A percentile compares a stretch with the other conserved stretches of the same genome.
Conservation (phyloP, 2,797 vertebrate species). For the Parambassis ranga region DNA sequence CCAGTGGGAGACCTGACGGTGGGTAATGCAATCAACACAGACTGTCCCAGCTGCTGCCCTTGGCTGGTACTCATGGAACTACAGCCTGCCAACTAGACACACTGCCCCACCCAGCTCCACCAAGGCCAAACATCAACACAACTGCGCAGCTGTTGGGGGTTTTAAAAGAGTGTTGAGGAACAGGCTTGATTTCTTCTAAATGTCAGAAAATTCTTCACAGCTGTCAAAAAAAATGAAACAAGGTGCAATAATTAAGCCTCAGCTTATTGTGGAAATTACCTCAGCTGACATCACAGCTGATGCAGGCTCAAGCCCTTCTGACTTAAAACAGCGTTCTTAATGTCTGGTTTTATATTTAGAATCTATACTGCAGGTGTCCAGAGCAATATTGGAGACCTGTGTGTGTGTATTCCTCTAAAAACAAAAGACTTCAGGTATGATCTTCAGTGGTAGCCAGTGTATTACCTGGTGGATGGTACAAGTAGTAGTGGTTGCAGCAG, state of each 20-base stretch:
- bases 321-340: too few relatives aligned
- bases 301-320: not conserved
- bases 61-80: conserved; percentile 16
- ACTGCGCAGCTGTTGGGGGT: conserved; percentile 51
- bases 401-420: too few relatives aligned
- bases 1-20: conserved; percentile 8
- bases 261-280: conserved; percentile 1
- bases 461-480: too few relatives aligned
- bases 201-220: conserved; percentile 26
- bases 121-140: conserved; percentile 21
- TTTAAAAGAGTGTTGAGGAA: not conserved
- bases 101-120: conserved; percentile 26
- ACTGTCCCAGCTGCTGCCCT: conserved; percentile 35
- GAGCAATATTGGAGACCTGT: too few relatives aligned
- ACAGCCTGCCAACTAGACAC: conserved; percentile 9
- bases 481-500: too few relatives aligned
- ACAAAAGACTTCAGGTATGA: too few relatives aligned
- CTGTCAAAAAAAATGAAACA: not conserved
- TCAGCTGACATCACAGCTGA: not conserved
- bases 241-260: not conserved
- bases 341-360: too few relatives aligned
- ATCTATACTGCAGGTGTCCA: too few relatives aligned
- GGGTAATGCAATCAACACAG: conserved; percentile 5
- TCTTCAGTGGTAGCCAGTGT: too few relatives aligned
- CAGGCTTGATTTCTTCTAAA: conserved; percentile 25